Conservation (phyloP, 2,113 vertebrate genomes). For the Delphinapterus leucas region DNA sequence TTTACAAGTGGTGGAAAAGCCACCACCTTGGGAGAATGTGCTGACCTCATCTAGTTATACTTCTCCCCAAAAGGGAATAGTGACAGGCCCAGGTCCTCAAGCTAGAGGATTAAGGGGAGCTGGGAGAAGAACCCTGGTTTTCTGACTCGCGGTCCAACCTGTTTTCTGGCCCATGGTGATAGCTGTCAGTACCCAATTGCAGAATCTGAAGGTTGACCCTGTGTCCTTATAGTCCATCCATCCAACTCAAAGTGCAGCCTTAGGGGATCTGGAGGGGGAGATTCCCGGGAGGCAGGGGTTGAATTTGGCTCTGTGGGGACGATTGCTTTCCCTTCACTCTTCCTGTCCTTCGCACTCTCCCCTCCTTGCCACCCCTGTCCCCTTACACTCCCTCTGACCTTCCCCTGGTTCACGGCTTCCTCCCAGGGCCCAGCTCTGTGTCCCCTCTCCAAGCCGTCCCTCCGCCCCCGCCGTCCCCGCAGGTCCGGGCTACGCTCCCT, state of each 20-base stretch:
- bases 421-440: slow-evolving; percentile 55
- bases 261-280: not conserved
- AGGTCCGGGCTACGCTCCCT: slow-evolving; percentile 88
- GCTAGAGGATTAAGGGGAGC: not conserved
- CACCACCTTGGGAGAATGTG: not conserved
- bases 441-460: slow-evolving; percentile 68
- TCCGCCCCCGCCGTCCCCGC: slow-evolving; percentile 57
- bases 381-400: slow-evolving; percentile 22
- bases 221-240: not conserved
- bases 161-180: not conserved
- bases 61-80: not conserved
- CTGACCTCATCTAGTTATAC: not conserved
- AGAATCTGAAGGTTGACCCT: not conserved
- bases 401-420: slow-evolving; percentile 22
- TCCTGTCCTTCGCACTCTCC: slow-evolving; percentile 48
- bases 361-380: not conserved
- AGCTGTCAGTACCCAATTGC: not conserved
- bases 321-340: slow-evolving; percentile 60
- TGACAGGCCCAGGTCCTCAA: not conserved
- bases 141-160: not conserved
- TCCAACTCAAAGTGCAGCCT: not conserved
- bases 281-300: not conserved
- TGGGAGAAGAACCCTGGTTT: not conserved
- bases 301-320: slow-evolving; percentile 13
- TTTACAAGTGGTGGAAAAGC: not conserved